Base-by-base conservation (phyloP, 2,888 invertebrate species). In the Clusia tigrina region DNA sequence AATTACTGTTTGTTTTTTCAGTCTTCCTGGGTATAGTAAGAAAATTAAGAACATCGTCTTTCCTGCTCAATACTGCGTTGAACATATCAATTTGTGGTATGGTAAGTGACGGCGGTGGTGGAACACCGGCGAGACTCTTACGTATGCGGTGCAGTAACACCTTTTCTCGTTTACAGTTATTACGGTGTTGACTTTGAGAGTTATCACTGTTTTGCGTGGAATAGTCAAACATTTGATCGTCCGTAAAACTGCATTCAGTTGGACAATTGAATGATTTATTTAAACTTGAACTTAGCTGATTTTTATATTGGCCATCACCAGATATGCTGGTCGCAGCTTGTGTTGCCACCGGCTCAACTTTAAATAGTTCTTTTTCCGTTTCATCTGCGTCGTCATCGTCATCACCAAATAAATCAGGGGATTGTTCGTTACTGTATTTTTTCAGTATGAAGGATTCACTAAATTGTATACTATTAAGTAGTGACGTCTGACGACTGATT, bases 91-190 rank as follows among this genome's bases (percentile, higher is more conserved):
- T 85, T 71, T 90, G 89, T 23, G 90, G 84, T 38, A 87, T 88
- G 15, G 92, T 92, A 12, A 91, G 86, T 23, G 90, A 91, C 0
- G 91, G 92, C 10, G 92, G 93, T 22, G 93, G 92, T 9, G 89
- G 85, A 1, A 93, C 87, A 1, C 92, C 92, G 68, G 87, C 87
- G 9, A 93, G 81, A 53, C 86, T 87, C 76, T 86, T 87, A 79
- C 89, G 86, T 54, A 88, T 78, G 15, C 82, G 76, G 1, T 76
- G 71, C 56, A 79, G 64, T 3, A 82, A 69, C 58, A 83, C 82
- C 18, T 74, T 73, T 59, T 83, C 81, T 2, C 76, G 71, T 0
- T 75, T 71, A 10, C 80, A 77, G 26, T 81, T 82, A 26, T 76
- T 74, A 3, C 74, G 69, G 58, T 76, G 77, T 0, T 63, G 58